Evolutionary conservation across 2,797 vertebrate species (phyloP).

Genomic region (Melanogrammus aeglefinus): DNA sequence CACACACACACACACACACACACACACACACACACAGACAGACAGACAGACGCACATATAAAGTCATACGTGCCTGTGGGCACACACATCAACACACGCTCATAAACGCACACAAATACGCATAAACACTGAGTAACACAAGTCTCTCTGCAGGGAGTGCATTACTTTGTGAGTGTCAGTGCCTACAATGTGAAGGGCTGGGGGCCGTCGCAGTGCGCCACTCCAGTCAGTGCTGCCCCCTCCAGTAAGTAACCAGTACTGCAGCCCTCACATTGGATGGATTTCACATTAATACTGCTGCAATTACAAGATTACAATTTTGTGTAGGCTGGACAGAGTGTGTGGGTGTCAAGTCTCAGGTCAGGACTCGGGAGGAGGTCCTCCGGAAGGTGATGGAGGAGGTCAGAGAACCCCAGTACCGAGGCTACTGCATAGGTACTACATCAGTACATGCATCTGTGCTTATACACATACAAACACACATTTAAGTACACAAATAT

Average conservation of each 20-base stretch:
- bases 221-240: constrained; percentile 69
- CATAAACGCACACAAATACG: constrained; percentile 3
- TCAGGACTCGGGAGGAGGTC: constrained; percentile 57
- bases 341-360: constrained; percentile 63
- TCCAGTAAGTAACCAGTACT: constrained; percentile 74
- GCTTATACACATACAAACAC: background rate
- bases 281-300: background rate
- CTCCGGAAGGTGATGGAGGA: constrained; percentile 70
- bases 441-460: background rate
- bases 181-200: constrained; percentile 77
- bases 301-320: background rate
- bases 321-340: constrained; percentile 75
- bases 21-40: background rate
- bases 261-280: constrained; percentile 32
- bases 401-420: constrained; percentile 64
- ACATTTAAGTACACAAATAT: too few species aligned
- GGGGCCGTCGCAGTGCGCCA: constrained; percentile 67
- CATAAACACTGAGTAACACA: background rate
- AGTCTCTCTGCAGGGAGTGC: constrained; percentile 59
- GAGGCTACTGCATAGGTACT: constrained; percentile 68
- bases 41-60: background rate
- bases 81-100: background rate
- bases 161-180: constrained; percentile 72
- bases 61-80: too few species aligned
- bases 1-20: background rate